phyloP scores from a whole-genome alignment of 2,797 vertebrate species.

The Macrochelys suwanniensis region DNA sequence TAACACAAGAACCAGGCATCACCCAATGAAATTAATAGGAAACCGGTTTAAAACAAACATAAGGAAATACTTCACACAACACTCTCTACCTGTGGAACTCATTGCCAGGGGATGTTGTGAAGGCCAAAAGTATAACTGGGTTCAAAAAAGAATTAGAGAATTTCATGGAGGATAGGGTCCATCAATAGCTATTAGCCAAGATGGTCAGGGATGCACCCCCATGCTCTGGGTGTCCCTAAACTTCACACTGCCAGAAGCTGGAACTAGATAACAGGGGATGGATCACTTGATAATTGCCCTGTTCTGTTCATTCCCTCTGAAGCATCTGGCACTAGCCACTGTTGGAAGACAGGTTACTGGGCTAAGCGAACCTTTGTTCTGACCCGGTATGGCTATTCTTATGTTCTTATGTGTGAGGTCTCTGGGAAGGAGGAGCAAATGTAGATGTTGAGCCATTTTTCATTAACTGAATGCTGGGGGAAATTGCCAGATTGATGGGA shows the following conservation, averaged over 20 bases:
- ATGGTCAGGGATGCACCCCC: background rate
- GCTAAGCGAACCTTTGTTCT: background rate
- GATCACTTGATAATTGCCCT: background rate
- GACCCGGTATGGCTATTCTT: background rate
- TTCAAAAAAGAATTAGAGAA: background rate
- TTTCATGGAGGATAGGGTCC: background rate
- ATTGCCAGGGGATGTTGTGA: background rate
- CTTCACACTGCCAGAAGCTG: background rate
- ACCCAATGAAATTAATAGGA: background rate
- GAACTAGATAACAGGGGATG: background rate
- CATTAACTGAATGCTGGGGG: background rate
- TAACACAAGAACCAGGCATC: background rate
- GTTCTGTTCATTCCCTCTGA: background rate
- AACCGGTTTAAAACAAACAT: background rate
- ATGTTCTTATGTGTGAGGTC: background rate
- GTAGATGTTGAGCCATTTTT: background rate
- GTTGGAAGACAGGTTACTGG: background rate
- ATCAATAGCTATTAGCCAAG: background rate
- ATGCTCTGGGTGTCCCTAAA: background rate
- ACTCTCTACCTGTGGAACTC: background rate
- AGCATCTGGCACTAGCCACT: background rate
- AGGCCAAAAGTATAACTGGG: background rate
- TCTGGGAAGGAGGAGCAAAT: background rate
- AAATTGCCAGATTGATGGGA: background rate
- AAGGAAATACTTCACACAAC: background rate